Evolutionary conservation across 2,888 invertebrate species (phyloP), one percentile per base, ranked within the genome.

Genomic region (Drosophila mimetica): DNA sequence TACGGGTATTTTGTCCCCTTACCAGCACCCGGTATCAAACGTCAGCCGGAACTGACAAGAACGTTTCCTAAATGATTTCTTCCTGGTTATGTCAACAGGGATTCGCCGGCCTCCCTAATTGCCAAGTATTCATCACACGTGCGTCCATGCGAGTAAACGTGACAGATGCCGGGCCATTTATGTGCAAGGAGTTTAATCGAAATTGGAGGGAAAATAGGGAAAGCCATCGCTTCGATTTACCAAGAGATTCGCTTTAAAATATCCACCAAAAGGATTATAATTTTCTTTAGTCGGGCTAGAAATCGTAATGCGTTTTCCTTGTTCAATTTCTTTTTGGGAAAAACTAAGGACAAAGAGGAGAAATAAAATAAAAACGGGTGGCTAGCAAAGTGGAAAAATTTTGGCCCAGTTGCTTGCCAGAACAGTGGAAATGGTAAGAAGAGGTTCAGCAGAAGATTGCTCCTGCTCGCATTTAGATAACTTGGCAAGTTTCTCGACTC

Each of bases 41-140:
- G 48, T 69, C 55, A 74, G 66, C 58, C 63, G 71, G 77, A 86
- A 82, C 79, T 79, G 83, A 76, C 64, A 59, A 64, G 80, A 76
- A 79, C 84, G 55, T 74, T 79, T 61, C 64, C 77, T 88, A 86
- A 88, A 86, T 79, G 87, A 73, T 80, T 86, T 80, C 75, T 72
- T 86, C 72, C 87, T 77, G 78, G 67, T 63, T 71, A 57, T 88
- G 87, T 86, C 88, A 88, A 86, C 84, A 76, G 79, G 60, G 66
- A 42, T 28, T 42, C 53, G 22, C 25, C 39, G 18, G 37, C 22
- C 34, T 53, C 66, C 75, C 89, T 85, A 85, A 85, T 85, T 89
- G 84, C 88, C 73, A 73, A 77, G 79, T 88, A 84, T 84, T 84
- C 84, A 89, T 84, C 84, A 89, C 89, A 85, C 84, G 84, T 84